These are phyloP conservation scores for Deroplatys truncata DNA, from an alignment of 2,888 invertebrate species.

Conservation along the genomic window DNA sequence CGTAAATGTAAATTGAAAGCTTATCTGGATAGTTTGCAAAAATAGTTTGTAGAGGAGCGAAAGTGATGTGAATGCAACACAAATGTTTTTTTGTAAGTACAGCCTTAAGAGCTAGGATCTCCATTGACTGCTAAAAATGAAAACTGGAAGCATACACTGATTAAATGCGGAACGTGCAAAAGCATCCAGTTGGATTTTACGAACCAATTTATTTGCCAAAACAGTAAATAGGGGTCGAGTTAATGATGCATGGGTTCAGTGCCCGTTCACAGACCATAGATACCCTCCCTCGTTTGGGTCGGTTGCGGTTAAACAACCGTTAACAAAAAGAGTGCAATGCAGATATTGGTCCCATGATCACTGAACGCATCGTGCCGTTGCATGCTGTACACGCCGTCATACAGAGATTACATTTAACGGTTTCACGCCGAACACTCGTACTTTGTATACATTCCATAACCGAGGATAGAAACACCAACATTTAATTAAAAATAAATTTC, in stretches of 20 bases:
- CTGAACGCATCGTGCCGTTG: neutral
- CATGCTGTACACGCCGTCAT: neutral
- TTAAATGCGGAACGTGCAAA: neutral
- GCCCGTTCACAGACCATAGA: neutral
- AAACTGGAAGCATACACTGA: neutral
- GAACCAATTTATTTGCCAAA: neutral
- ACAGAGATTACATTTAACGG: neutral
- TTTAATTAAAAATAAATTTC: no score
- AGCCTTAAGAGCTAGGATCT: neutral
- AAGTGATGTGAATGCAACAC: no score
- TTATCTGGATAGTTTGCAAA: no score
- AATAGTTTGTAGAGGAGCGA: no score
- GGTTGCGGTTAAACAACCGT: neutral
- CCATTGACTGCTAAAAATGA: neutral
- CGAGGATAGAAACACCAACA: neutral
- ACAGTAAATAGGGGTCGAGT: neutral
- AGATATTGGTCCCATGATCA: neutral
- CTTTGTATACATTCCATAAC: neutral
- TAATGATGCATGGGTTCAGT: neutral
- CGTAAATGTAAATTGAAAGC: no score
- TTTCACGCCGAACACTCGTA: neutral
- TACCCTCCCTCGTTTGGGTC: neutral
- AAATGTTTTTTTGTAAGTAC: no score
- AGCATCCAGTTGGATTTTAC: neutral
- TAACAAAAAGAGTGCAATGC: neutral